Evolutionary conservation across 2,888 invertebrate genomes (phyloP).

Genomic region (Plagodis pulveraria): DNA sequence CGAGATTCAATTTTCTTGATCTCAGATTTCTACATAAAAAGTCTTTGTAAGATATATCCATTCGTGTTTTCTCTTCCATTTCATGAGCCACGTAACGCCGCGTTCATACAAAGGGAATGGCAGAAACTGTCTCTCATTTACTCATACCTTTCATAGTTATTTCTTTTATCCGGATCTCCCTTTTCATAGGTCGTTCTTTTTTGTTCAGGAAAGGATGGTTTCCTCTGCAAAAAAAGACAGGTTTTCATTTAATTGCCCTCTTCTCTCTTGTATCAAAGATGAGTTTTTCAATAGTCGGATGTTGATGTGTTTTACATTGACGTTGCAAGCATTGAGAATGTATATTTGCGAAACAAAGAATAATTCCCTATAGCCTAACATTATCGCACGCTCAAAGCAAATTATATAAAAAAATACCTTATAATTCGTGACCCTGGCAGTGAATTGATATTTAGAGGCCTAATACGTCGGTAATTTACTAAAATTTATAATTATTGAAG

Average conservation of each 20-base stretch:
- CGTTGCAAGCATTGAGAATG: too few species aligned
- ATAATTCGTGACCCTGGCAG: too few species aligned
- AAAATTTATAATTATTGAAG: too few species aligned
- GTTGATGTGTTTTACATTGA: neutral
- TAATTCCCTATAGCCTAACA: too few species aligned
- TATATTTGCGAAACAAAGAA: too few species aligned
- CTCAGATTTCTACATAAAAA: conserved; percentile 44
- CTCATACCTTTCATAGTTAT: conserved; percentile 4
- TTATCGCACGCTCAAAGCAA: too few species aligned
- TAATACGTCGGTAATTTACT: too few species aligned
- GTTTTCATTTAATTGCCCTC: conserved; percentile 7
- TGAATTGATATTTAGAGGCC: too few species aligned
- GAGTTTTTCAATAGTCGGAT: conserved; percentile 3
- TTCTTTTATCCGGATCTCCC: conserved; percentile 9
- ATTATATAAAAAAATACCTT: too few species aligned
- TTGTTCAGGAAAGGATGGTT: conserved; percentile 6
- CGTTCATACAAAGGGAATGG: conserved; percentile 29
- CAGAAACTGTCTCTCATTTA: conserved; percentile 26
- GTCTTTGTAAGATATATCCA: conserved; percentile 42
- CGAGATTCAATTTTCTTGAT: conserved; percentile 51
- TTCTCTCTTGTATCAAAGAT: neutral
- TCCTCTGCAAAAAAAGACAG: conserved; percentile 1
- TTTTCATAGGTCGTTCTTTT: conserved; percentile 12
- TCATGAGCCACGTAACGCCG: conserved; percentile 28
- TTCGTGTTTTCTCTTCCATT: conserved; percentile 38